These are phyloP conservation scores for Platalea minor DNA, from an alignment of 2,797 vertebrate species.

Conservation along the genomic window DNA sequence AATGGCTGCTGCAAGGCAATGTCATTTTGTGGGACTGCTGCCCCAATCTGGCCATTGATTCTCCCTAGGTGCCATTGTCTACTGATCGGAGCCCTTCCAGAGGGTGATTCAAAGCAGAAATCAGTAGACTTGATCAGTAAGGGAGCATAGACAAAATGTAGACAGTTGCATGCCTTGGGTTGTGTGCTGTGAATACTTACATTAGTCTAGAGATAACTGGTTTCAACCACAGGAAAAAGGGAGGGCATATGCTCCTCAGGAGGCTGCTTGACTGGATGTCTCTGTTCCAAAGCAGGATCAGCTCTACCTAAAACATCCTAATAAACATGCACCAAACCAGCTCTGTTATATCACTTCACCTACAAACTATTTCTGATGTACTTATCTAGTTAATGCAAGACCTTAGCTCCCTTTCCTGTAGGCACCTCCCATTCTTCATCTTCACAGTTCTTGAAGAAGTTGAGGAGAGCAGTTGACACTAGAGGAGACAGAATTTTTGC, in stretches of 20 bases:
- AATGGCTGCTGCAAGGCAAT: not conserved
- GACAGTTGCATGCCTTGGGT: too few species aligned
- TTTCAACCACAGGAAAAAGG: not conserved
- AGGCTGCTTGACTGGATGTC: not conserved
- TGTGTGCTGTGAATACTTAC: not conserved
- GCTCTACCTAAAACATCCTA: not conserved
- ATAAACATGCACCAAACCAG: not conserved
- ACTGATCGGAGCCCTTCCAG: not conserved
- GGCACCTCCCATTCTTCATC: not conserved
- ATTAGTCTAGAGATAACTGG: not conserved
- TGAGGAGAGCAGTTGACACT: rapidly evolving
- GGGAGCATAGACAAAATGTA: rapidly evolving
- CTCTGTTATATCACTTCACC: not conserved
- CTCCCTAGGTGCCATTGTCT: not conserved
- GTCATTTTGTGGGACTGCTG: not conserved
- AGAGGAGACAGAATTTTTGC: not conserved
- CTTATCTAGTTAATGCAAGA: not conserved
- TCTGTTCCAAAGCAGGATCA: not conserved
- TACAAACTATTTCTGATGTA: not conserved
- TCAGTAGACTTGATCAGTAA: not conserved
- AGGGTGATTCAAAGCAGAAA: not conserved
- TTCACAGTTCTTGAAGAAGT: not conserved
- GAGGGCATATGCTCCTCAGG: not conserved
- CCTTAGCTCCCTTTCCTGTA: not conserved
- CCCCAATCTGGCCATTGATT: not conserved